Conservation (phyloP, 1,140 invertebrate genomes). For the Mactra quadrangularis region DNA sequence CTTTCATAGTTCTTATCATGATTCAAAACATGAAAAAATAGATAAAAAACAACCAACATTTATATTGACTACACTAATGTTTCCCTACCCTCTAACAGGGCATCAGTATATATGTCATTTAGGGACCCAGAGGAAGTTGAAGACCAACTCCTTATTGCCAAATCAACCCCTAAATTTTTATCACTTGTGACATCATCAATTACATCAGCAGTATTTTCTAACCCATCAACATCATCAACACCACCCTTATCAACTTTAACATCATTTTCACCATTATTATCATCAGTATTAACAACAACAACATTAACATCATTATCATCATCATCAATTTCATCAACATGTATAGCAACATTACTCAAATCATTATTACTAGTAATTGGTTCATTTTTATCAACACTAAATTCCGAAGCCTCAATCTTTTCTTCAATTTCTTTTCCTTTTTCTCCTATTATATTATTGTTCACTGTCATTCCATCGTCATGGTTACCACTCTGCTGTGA, state of each 20-base stretch:
- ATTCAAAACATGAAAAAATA: no score
- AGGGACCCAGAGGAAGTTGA: constrained; percentile 39
- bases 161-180: constrained; percentile 1
- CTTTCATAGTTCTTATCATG: no score
- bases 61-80: constrained; percentile 32
- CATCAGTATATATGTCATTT: constrained; percentile 2
- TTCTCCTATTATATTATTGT: no score
- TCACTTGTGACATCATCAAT: not conserved
- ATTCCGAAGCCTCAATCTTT: no score
- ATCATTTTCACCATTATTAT: not conserved
- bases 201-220: not conserved
- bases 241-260: not conserved
- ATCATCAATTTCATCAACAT: constrained; percentile 18
- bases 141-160: constrained; percentile 21
- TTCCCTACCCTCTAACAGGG: not conserved
- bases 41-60: no score
- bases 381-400: not conserved
- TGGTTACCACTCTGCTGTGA: no score
- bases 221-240: not conserved
- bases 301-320: not conserved
- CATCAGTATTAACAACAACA: constrained; percentile 1
- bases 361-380: not conserved
- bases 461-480: no score
- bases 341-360: not conserved
- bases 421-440: no score